These are phyloP conservation scores for Macroglossus sobrinus DNA, from an alignment of 2,113 vertebrate genomes.

Conservation along the genomic window DNA sequence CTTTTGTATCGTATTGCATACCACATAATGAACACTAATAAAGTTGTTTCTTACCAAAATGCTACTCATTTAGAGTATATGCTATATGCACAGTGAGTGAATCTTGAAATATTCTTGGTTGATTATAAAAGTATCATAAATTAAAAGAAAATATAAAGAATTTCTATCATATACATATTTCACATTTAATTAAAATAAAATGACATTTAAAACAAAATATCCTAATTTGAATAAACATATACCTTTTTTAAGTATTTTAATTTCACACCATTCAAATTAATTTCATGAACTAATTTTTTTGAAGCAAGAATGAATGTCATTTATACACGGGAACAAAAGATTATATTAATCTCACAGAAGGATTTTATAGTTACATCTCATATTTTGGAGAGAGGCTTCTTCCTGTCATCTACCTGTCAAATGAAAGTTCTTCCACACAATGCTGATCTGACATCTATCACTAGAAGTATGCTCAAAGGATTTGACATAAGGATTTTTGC, in stretches of 20 bases:
- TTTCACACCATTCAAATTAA: constrained; percentile 35
- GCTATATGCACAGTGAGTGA: not conserved
- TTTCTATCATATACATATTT: not conserved
- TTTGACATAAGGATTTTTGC: constrained; percentile 75
- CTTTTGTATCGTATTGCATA: not conserved
- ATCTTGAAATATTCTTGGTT: not conserved
- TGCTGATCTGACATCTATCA: constrained; percentile 75
- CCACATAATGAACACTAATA: not conserved
- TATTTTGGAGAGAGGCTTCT: constrained; percentile 69
- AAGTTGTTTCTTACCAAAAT: not conserved
- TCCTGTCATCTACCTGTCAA: constrained; percentile 73
- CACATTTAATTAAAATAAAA: constrained; percentile 1
- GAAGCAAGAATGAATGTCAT: not conserved
- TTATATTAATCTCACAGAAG: constrained; percentile 45
- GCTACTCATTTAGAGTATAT: not conserved
- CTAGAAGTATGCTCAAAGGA: constrained; percentile 72
- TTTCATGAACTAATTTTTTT: constrained; percentile 6
- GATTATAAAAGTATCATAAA: not conserved
- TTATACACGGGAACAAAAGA: constrained; percentile 1
- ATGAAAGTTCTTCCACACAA: constrained; percentile 70
- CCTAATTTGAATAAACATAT: not conserved
- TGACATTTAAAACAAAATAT: not conserved
- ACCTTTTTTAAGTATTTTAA: not conserved
- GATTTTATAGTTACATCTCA: constrained; percentile 44
- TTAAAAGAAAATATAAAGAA: not conserved